A percentile compares a stretch with the other conserved stretches of the same genome.
Conservation (phyloP, 2,113 vertebrate species). For the Geococcyx californianus region DNA sequence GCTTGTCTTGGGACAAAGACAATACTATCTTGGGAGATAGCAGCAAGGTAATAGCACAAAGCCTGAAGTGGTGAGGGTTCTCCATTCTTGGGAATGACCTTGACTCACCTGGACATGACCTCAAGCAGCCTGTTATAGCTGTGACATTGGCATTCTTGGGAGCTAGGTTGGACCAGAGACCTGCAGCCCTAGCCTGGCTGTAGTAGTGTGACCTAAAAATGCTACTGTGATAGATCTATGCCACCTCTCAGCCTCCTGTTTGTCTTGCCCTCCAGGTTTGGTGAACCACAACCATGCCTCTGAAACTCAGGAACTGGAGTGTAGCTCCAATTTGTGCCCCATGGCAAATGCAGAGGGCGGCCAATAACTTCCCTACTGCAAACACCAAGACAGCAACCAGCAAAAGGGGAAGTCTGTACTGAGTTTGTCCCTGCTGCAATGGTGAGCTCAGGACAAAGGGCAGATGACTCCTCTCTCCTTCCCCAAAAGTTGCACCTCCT, state of each 20-base stretch:
- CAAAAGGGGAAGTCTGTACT: not conserved
- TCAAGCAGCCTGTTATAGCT: not conserved
- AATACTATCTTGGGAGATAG: not conserved
- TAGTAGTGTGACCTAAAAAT: not conserved
- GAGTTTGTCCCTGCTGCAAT: no score
- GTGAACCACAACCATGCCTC: not conserved
- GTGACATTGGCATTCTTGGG: fast-evolving
- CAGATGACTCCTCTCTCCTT: not conserved
- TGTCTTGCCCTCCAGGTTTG: not conserved
- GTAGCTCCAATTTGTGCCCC: not conserved
- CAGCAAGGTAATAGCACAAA: not conserved
- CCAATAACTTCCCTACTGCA: not conserved
- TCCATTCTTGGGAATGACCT: no score
- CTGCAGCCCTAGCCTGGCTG: not conserved
- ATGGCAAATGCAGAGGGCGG: fast-evolving
- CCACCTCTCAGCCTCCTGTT: not conserved
- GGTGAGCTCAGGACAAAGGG: not conserved
- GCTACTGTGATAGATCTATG: not conserved
- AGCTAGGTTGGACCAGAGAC: not conserved
- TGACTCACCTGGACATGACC: fast-evolving
- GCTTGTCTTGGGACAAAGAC: not conserved
- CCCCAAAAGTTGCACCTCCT: not conserved
- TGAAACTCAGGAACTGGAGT: not conserved
- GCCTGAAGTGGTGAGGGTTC: not conserved
- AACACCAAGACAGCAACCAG: not conserved